Conservation (phyloP, 2,888 invertebrate genomes). For the Latrodectus elegans region DNA sequence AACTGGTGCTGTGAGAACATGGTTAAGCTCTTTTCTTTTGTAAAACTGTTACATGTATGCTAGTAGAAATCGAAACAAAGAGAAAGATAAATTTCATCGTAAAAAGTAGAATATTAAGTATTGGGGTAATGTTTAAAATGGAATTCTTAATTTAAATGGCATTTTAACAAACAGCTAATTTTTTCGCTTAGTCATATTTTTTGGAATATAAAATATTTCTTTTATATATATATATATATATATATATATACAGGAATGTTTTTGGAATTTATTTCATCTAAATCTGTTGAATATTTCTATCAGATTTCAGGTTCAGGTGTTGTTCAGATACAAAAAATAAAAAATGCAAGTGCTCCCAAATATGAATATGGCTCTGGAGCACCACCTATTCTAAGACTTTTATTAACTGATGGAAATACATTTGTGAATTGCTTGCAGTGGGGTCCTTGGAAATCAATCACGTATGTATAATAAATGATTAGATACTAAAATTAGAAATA, state of each 20-base stretch:
- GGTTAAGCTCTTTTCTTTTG: no score
- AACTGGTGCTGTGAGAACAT: no score
- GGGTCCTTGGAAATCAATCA: conserved; percentile 82
- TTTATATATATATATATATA: no score
- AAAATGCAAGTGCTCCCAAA: conserved; percentile 92
- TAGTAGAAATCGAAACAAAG: no score
- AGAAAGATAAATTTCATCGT: no score
- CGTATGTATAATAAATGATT: conserved; percentile 71
- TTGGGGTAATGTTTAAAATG: neutral
- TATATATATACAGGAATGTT: neutral
- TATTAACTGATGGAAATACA: conserved; percentile 88
- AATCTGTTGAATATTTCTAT: neutral
- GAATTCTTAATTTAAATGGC: neutral
- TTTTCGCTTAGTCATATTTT: neutral
- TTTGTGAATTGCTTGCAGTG: conserved; percentile 86
- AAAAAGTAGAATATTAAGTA: no score
- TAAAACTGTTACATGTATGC: no score
- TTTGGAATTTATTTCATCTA: neutral
- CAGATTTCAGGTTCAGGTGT: conserved; percentile 80
- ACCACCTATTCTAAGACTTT: conserved; percentile 88
- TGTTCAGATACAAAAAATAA: conserved; percentile 89
- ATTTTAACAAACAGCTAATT: neutral
- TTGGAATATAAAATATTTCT: neutral
- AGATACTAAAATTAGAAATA: no score
- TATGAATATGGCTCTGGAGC: conserved; percentile 85